Conservation (phyloP, 2,797 vertebrate genomes). For the Amblyraja radiata region DNA sequence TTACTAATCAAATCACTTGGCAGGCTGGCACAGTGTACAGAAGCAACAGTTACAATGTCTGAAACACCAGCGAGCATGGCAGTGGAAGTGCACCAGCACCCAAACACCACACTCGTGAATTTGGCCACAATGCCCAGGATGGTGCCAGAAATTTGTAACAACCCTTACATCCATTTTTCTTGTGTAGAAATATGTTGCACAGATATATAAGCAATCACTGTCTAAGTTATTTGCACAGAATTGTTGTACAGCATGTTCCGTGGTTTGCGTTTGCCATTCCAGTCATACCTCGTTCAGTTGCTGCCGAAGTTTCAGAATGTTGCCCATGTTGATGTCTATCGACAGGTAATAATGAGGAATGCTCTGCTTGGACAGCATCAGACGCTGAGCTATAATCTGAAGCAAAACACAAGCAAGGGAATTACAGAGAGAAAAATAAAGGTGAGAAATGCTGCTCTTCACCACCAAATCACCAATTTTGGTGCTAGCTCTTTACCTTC, state of each 20-base stretch:
- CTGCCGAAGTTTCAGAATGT: slow-evolving; percentile 78
- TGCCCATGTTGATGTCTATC: slow-evolving; percentile 88
- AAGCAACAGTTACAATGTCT: not conserved
- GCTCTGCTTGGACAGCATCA: slow-evolving; percentile 96
- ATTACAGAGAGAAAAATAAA: not conserved
- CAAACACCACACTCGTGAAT: not conserved
- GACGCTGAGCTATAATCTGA: slow-evolving; percentile 91
- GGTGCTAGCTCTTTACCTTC: slow-evolving; percentile 64
- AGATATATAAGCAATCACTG: not conserved
- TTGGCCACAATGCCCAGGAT: not conserved
- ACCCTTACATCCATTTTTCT: not conserved
- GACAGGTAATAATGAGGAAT: slow-evolving; percentile 98
- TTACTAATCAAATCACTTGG: too few relatives aligned
- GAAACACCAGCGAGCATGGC: not conserved
- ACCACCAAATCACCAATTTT: too few relatives aligned
- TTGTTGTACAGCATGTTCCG: not conserved
- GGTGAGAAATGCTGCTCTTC: not conserved
- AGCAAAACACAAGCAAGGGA: not conserved
- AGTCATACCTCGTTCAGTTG: slow-evolving; percentile 80
- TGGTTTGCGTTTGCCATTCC: rapidly evolving
- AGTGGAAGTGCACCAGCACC: not conserved
- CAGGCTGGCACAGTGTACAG: too few relatives aligned
- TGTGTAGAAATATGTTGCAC: not conserved
- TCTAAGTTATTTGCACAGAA: not conserved
- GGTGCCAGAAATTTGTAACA: not conserved